These are phyloP conservation scores for Syngnathoides biaculeatus DNA, from an alignment of 2,113 vertebrate species.

Conservation along the genomic window DNA sequence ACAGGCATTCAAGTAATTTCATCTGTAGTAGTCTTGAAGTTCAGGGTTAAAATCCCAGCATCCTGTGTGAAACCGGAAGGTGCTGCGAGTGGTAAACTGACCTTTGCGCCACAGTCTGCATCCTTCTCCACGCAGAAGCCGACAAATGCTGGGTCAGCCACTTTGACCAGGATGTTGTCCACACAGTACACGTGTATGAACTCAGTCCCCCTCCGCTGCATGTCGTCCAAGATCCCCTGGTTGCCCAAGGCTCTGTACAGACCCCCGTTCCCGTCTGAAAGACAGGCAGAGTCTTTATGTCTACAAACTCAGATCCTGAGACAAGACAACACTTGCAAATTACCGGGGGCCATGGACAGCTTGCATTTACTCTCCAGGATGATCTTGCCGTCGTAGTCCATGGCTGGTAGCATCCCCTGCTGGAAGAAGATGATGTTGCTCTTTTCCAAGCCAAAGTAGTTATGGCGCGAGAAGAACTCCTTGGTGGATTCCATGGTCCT, in stretches of 20 bases:
- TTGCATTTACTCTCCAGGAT: conserved; percentile 89
- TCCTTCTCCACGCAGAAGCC: conserved; percentile 91
- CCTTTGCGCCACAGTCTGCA: conserved; percentile 97
- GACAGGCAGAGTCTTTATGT: background rate
- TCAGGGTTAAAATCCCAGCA: too few species aligned
- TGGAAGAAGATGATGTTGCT: conserved; percentile 88
- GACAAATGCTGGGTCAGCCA: conserved; percentile 91
- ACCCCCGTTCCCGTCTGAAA: conserved; percentile 91
- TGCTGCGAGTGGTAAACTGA: conserved; percentile 43
- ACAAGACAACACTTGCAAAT: background rate
- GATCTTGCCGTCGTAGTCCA: conserved; percentile 89
- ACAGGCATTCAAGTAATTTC: too few species aligned
- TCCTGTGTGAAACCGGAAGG: background rate
- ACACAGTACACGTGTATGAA: conserved; percentile 90
- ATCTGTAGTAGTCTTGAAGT: too few species aligned
- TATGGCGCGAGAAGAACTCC: conserved; percentile 83
- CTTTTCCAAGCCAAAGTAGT: conserved; percentile 84
- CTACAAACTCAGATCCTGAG: background rate
- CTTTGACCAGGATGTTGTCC: conserved; percentile 95
- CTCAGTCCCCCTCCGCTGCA: conserved; percentile 80
- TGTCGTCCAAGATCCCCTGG: conserved; percentile 81
- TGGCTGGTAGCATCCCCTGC: conserved; percentile 96
- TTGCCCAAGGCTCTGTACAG: conserved; percentile 88
- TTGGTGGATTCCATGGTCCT: conserved; percentile 88
- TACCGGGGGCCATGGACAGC: conserved; percentile 94